These are phyloP conservation scores for Phalanger gymnotis DNA, from an alignment of 2,797 vertebrate species.

Conservation along the genomic window DNA sequence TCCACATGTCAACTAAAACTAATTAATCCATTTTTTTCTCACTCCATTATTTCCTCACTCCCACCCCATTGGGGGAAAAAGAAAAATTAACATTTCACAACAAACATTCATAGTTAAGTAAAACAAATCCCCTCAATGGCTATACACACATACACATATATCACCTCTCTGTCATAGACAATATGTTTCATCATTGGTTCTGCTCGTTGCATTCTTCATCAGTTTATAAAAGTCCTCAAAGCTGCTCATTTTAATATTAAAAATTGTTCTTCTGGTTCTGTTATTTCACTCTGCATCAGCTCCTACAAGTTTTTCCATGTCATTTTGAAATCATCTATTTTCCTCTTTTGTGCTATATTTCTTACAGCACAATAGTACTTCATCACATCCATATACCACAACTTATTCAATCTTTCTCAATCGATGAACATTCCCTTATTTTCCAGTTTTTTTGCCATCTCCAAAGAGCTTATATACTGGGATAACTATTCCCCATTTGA, in stretches of 20 bases:
- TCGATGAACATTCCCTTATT: background rate
- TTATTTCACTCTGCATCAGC: background rate
- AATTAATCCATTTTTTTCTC: background rate
- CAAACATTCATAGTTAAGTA: background rate
- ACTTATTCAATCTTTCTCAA: background rate
- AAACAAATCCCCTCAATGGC: background rate
- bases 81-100: background rate
- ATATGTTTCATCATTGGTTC: background rate
- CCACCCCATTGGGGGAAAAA: accelerated
- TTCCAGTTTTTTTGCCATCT: background rate
- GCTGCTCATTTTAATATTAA: background rate
- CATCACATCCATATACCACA: background rate
- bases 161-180: background rate
- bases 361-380: background rate
- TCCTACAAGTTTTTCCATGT: background rate
- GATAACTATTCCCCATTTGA: background rate
- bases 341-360: background rate
- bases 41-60: background rate
- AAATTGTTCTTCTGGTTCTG: background rate
- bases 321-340: background rate
- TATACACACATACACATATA: too few relatives aligned
- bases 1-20: background rate
- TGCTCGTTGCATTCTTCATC: background rate
- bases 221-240: background rate
- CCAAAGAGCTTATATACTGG: background rate